Conservation (phyloP, 2,888 invertebrate genomes). For the Noctua pronuba region DNA sequence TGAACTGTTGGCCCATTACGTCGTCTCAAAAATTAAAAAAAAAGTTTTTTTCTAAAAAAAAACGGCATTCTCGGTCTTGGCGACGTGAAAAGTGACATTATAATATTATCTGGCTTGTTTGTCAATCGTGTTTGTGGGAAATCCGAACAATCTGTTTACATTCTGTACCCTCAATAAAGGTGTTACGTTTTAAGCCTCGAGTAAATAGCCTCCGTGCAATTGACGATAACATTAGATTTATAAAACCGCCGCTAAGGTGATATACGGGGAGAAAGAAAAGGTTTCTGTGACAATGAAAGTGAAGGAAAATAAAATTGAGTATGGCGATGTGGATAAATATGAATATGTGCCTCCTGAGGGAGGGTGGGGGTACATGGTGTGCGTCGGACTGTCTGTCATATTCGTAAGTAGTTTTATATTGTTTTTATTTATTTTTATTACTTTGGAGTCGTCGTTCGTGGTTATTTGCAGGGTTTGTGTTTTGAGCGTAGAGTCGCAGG, state of each 20-base stretch:
- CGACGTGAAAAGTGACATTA: constrained; percentile 51
- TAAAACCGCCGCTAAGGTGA: constrained; percentile 78
- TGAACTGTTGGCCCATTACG: constrained; percentile 67
- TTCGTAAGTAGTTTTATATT: constrained; percentile 90
- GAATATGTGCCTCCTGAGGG: constrained; percentile 91
- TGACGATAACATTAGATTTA: constrained; percentile 79
- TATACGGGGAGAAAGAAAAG: constrained; percentile 52
- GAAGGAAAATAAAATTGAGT: constrained; percentile 74
- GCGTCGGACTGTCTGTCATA: constrained; percentile 91
- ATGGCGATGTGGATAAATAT: constrained; percentile 80
- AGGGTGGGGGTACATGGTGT: constrained; percentile 93
- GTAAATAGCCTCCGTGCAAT: constrained; percentile 77
- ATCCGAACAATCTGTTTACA: constrained; percentile 81
- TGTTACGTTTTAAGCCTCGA: constrained; percentile 79
- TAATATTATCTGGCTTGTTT: constrained; percentile 74
- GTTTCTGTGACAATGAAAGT: constrained; percentile 76
- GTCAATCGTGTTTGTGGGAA: constrained; percentile 82
- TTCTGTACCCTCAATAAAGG: constrained; percentile 80
- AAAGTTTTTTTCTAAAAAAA: neutral
- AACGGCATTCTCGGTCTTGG: constrained; percentile 11
- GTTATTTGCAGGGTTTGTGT: neutral
- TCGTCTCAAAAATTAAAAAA: constrained; percentile 53
- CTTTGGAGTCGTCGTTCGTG: neutral
- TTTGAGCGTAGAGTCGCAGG: neutral
- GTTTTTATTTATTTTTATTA: constrained; percentile 14